These are phyloP conservation scores for Hypomesus transpacificus DNA, from an alignment of 2,113 vertebrate species.

Conservation along the genomic window DNA sequence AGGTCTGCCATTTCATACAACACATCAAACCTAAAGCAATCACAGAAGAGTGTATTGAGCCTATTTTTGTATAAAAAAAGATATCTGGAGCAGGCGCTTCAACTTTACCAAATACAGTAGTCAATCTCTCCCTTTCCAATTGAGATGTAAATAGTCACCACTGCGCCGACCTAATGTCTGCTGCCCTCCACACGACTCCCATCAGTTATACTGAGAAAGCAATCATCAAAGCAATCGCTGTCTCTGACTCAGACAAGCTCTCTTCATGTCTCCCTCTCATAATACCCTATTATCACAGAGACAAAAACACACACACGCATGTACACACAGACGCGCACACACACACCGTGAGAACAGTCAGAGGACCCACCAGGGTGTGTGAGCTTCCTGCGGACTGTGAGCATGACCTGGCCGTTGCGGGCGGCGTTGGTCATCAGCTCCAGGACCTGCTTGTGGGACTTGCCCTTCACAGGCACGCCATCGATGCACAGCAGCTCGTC, in stretches of 20 bases:
- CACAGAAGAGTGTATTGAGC: slow-evolving; percentile 40
- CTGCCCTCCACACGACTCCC: slow-evolving; percentile 22
- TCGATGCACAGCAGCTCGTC: slow-evolving; percentile 97
- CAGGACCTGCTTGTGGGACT: slow-evolving; percentile 94
- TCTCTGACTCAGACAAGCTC: not conserved
- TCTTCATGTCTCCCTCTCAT: not conserved
- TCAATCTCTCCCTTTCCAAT: slow-evolving; percentile 23
- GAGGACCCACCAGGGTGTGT: slow-evolving; percentile 73
- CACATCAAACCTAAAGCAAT: slow-evolving; percentile 40
- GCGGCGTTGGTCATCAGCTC: slow-evolving; percentile 96
- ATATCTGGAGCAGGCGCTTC: slow-evolving; percentile 18
- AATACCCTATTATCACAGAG: not conserved
- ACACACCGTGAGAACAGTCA: not conserved
- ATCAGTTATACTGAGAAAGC: slow-evolving; percentile 26
- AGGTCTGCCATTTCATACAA: slow-evolving; percentile 32
- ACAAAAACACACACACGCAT: not conserved
- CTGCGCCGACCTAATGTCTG: slow-evolving; percentile 38
- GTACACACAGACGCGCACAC: not conserved
- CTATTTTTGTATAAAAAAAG: slow-evolving; percentile 40
- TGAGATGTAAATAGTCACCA: slow-evolving; percentile 37
- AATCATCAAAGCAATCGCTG: slow-evolving; percentile 10
- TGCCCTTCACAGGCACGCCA: slow-evolving; percentile 88
- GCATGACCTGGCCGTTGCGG: slow-evolving; percentile 91
- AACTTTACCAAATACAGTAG: slow-evolving; percentile 9
- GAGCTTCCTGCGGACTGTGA: slow-evolving; percentile 89